Percentiles rank a stretch among this genome's conserved stretches.
phyloP scores from a whole-genome alignment of 2,113 vertebrate genomes.

The Amphiprion percula region DNA sequence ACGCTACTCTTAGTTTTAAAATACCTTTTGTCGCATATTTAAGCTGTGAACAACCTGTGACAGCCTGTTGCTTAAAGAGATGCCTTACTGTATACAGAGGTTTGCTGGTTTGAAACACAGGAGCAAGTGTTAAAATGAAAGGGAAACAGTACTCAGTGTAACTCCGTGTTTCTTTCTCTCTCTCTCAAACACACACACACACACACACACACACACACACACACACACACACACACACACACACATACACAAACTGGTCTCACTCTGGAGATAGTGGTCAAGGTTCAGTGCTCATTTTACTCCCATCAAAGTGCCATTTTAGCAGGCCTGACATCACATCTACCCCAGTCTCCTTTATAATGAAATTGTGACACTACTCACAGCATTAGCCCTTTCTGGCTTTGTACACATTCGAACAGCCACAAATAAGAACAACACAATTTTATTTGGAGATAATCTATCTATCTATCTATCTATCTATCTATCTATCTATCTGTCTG shows the following conservation, averaged over 20 bases:
- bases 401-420: neutral
- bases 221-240: neutral
- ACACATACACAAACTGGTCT: neutral
- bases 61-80: neutral
- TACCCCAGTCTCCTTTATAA: slow-evolving; percentile 22
- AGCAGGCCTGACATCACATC: slow-evolving; percentile 47
- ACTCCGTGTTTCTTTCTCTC: neutral
- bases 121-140: neutral
- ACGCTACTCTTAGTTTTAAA: neutral
- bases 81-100: neutral
- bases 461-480: too few relatives aligned
- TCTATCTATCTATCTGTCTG: too few relatives aligned
- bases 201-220: slow-evolving; percentile 8
- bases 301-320: slow-evolving; percentile 69
- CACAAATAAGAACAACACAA: too few relatives aligned
- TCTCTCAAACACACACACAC: neutral
- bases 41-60: neutral
- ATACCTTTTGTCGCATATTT: slow-evolving; percentile 1
- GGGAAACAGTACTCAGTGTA: slow-evolving; percentile 6
- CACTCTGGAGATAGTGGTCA: slow-evolving; percentile 58
- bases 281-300: slow-evolving; percentile 68
- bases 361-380: slow-evolving; percentile 16
- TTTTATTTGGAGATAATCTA: too few relatives aligned
- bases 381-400: slow-evolving; percentile 11
- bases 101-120: neutral